Evolutionary conservation across 2,797 vertebrate genomes (phyloP), one percentile per base, ranked within the genome.

Genomic region (Schizothorax lantsangensis): DNA sequence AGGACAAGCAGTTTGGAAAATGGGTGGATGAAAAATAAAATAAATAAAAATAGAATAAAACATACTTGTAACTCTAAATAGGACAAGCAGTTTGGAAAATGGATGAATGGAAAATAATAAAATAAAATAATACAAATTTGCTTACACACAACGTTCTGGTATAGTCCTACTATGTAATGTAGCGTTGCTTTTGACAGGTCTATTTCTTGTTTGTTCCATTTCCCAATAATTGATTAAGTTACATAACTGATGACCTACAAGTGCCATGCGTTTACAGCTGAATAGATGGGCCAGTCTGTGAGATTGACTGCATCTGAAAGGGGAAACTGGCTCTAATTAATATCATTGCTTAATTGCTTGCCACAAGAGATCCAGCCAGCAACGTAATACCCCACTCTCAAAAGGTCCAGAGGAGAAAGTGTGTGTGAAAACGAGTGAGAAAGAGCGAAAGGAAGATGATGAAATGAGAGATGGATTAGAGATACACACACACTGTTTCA

Each of bases 141-240:
- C 40, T 74, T 47, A 47, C 4, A 15, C 6, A 83, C 71, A 45
- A n/a, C 6, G 2, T n/a, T 54, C 36, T 43, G 23, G n/a, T 11
- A 26, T 5, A n/a, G 59, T 12, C 57, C 10, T 12, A 21, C 33
- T 69, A 30, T 43, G 12, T 47, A n/a, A 68, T 33, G 14, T 5
- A 64, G 83, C 19, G 23, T 11, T 8, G 19, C 36, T 92, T 85
- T 90, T 92, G 93, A 94, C 91, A 93, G 91, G 91, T 92, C 91
- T 87, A 91, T 64, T 89, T 90, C 89, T 93, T 84, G 82, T 92
- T 90, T 89, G 92, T 82, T 88, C 85, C 91, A 93, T 93, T 92
- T 89, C 88, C 94, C 94, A 95, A 95, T 95, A 94, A 95, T 94
- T 95, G 90, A 95, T 94, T 85, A 87, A 71, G 82, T 87, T 95